Base-by-base conservation (phyloP, 2,797 vertebrate genomes). In the Bradypodion ventrale region DNA sequence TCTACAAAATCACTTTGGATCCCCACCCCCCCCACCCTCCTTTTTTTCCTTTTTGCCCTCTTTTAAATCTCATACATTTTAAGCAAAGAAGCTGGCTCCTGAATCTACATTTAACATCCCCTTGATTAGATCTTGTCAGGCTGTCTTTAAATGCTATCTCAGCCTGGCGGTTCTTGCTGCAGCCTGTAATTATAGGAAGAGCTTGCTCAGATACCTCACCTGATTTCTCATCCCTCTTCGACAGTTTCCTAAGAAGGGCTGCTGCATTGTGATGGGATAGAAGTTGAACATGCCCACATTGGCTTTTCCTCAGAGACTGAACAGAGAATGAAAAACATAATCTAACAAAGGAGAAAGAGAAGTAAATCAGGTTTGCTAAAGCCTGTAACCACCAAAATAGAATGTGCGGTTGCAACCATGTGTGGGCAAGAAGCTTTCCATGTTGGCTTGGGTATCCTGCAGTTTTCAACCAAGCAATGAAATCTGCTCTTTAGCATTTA, bases 61-160 rank as follows among this genome's bases (percentile, higher is more conserved):
- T 21, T 77, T 66, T 52, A 78, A 82, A 69, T 59, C 69, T 78
- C 59, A 0, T 0, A 12, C 0, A 1, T 79, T 83, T 68, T 44
- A 29, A 75, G 12, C 16, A 56, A 78, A 78, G 29, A 59, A 49
- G 23, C 27, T 77, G 29, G 74, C 66, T 81, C 65, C 66, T 49
- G 59, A 60, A 72, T 46, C 44, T 60, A 49, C 29, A 10, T 63
- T 82, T 75, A 74, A 62, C 78, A 29, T 66, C 66, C 32, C 7
- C 66, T 74, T 75, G 80, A 77, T 60, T 80, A 82, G 84, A 74
- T 68, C 65, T 79, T 49, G 46, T 32, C 29, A 52, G 62, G 62
- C 21, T 86, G 79, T 77, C 40, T 49, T 74, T 77, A 88, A 80
- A 21, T 68, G 79, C 76, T 32, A 66, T 76, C 75, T 81, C 59